Conservation (phyloP, 2,888 invertebrate species). For the Gari tellinella region DNA sequence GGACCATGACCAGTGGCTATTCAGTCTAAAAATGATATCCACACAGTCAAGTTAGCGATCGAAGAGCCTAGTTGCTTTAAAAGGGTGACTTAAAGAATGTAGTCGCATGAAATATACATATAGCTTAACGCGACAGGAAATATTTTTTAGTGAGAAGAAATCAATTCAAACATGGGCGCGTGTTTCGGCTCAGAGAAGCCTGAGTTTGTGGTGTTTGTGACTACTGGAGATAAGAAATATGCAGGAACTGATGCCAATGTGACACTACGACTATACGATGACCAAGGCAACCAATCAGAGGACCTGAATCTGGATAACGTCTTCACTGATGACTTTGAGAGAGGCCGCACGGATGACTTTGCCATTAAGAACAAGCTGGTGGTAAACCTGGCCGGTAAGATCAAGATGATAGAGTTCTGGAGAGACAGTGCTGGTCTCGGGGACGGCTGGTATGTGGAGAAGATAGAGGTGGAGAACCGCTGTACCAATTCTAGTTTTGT, state of each 20-base stretch:
- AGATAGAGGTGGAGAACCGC: slow-evolving; percentile 74
- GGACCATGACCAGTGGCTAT: too few relatives aligned
- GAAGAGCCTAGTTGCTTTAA: too few relatives aligned
- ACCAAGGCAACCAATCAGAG: slow-evolving; percentile 77
- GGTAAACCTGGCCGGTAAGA: slow-evolving; percentile 33
- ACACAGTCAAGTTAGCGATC: too few relatives aligned
- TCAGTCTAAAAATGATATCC: too few relatives aligned
- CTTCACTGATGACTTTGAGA: slow-evolving; percentile 81
- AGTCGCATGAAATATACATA: too few relatives aligned
- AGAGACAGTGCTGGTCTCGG: slow-evolving; percentile 81
- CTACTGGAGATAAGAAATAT: slow-evolving; percentile 84
- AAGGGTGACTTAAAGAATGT: too few relatives aligned
- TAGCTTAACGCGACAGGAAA: too few relatives aligned
- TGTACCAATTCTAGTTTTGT: slow-evolving; percentile 55
- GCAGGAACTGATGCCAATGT: slow-evolving; percentile 85
- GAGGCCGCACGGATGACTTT: slow-evolving; percentile 73
- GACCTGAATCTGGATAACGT: slow-evolving; percentile 81
- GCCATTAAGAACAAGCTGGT: slow-evolving; percentile 56
- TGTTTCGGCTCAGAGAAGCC: too few relatives aligned
- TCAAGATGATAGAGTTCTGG: slow-evolving; percentile 82
- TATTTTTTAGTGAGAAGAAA: too few relatives aligned
- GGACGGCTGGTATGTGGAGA: slow-evolving; percentile 84
- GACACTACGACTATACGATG: slow-evolving; percentile 82
- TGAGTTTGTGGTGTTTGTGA: slow-evolving; percentile 80
- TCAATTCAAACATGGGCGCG: too few relatives aligned